Percentiles rank a stretch among this genome's conserved stretches.
Evolutionary conservation across 2,797 vertebrate species (phyloP).

Genomic region (Tokudaia muenninki): DNA sequence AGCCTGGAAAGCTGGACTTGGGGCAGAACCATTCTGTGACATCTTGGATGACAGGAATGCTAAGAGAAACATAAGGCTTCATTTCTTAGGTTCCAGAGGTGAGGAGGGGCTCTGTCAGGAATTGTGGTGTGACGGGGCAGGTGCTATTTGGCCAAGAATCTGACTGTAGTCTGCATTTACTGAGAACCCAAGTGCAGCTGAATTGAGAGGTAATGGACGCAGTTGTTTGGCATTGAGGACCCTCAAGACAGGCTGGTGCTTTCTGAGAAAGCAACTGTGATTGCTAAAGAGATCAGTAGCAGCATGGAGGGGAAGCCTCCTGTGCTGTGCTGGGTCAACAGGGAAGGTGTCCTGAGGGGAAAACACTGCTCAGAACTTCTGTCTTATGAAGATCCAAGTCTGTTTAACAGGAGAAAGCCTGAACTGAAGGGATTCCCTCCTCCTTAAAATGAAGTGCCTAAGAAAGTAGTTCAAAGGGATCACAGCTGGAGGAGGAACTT

Average conservation of each 20-base stretch:
- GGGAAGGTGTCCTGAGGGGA: not conserved
- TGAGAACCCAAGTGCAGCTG: not conserved
- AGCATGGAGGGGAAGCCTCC: not conserved
- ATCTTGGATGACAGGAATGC: not conserved
- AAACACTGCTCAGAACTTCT: not conserved
- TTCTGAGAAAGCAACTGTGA: not conserved
- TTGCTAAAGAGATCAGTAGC: no score
- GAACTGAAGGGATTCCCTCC: not conserved
- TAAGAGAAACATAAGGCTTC: not conserved
- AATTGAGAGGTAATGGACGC: not conserved
- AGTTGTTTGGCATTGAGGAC: not conserved
- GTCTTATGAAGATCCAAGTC: not conserved
- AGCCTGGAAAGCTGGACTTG: not conserved
- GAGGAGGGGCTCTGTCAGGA: not conserved
- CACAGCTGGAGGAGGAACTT: not conserved
- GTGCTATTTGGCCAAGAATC: not conserved
- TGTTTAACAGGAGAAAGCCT: not conserved
- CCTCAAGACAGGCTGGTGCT: not conserved
- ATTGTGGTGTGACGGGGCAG: not conserved
- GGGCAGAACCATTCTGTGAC: not conserved
- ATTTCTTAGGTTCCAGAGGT: not conserved
- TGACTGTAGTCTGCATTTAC: not conserved
- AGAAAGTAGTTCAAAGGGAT: not conserved
- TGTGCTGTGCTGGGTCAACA: not conserved
- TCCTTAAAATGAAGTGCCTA: not conserved